A percentile compares a stretch with the other conserved stretches of the same genome.
phyloP scores from a whole-genome alignment of 2,797 vertebrate genomes.

The Eutrigla gurnardus region DNA sequence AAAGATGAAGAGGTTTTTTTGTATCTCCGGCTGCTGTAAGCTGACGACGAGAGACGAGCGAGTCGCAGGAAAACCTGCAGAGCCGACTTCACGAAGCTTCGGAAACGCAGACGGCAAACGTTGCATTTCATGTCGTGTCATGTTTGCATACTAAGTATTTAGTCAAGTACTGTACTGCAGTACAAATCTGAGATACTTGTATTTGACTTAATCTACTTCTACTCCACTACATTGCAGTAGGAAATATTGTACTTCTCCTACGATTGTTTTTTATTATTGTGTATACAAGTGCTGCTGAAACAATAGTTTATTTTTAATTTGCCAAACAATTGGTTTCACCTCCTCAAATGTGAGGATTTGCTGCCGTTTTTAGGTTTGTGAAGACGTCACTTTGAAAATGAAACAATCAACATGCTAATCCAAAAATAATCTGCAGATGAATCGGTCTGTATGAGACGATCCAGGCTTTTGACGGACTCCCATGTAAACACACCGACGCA shows the following conservation, averaged over 20 bases:
- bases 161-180: slow-evolving; percentile 3
- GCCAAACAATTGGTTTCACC: not conserved
- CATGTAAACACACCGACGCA: no score
- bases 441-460: no score
- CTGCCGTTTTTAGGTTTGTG: not conserved
- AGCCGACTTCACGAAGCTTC: not conserved
- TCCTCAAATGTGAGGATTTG: not conserved
- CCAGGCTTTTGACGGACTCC: no score
- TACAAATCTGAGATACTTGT: not conserved
- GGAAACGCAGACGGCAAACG: not conserved
- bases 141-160: not conserved
- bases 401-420: not conserved
- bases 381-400: not conserved
- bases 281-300: not conserved
- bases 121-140: not conserved
- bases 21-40: slow-evolving; percentile 14
- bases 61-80: not conserved
- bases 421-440: no score
- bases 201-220: not conserved
- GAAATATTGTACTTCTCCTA: not conserved
- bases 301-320: not conserved
- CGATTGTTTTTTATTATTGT: not conserved
- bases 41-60: slow-evolving; percentile 19
- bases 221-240: no score
- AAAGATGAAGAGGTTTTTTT: slow-evolving; percentile 45